Evolutionary conservation across 2,113 vertebrate species (phyloP), one percentile per base, ranked within the genome.

Genomic region (Morone chrysops): DNA sequence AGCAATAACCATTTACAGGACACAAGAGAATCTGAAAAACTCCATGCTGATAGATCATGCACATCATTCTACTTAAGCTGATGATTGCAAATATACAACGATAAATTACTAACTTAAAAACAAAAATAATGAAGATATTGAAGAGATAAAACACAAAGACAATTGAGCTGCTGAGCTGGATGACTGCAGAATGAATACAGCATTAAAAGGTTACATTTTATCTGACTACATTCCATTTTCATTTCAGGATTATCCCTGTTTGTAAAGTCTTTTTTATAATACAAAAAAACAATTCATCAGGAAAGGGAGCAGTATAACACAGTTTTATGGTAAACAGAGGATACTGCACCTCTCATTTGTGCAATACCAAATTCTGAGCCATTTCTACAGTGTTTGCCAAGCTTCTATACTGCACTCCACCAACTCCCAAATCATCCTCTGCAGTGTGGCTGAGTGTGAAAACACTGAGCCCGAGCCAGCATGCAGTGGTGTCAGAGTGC

Each of bases 391-490:
- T 59, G 54, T 47, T 62, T 31, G 43, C 51, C 36, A 66, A 31
- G 50, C 3, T 17, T 22, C 31, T 4, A 14, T 1, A 5, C 16
- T 20, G 11, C 48, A 51, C 1, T 73, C n/a, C n/a, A 38, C 53
- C 43, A 22, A 41, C 54, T 14, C 36, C 18, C 5, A 54, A 65
- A 66, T 25, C 22, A 16, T 57, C 59, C 40, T 60, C 38, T 76
- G 71, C 72, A 84, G 57, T 36, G 11, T 22, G 0, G 25, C 1
- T 14, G 20, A 25, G 73, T 60, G 74, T 69, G 59, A 80, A 75
- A 74, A 70, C 43, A 20, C 31, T 4, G 12, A 53, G 9, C 31
- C 25, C 2, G 11, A n/a, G 47, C 60, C 57, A 82, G 75, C 70
- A 65, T 31, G 18, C 9, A 11, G 69, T 18, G 7, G 40, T 61